A percentile compares a stretch with the other conserved stretches of the same genome.
Evolutionary conservation across 2,113 vertebrate genomes (phyloP).

Genomic region (Carassius gibelio): DNA sequence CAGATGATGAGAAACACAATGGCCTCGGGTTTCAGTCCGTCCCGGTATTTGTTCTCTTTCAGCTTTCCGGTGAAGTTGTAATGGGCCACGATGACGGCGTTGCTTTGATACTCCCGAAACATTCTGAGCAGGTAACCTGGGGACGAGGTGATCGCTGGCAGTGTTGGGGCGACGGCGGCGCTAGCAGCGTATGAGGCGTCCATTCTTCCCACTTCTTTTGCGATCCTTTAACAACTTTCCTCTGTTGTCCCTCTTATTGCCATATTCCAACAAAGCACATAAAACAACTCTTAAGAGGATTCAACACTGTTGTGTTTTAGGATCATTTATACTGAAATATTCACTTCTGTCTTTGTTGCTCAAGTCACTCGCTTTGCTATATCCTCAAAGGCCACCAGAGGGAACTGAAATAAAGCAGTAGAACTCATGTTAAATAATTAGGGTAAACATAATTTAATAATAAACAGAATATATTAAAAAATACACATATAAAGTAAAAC

Average conservation of each 20-base stretch:
- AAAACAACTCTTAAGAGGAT: background rate
- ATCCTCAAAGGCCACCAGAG: constrained; percentile 50
- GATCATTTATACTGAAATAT: too few relatives aligned
- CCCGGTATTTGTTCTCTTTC: constrained; percentile 75
- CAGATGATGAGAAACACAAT: constrained; percentile 83
- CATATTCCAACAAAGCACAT: background rate
- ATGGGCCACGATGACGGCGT: constrained; percentile 76
- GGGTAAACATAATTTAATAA: background rate
- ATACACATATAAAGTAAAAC: too few relatives aligned
- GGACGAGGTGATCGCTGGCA: constrained; percentile 28
- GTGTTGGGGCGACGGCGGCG: constrained; percentile 52
- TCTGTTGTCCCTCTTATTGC: constrained; percentile 17
- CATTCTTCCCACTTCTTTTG: background rate
- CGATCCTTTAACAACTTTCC: constrained; percentile 33
- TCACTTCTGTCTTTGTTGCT: background rate
- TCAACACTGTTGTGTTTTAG: background rate
- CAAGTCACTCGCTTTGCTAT: constrained; percentile 37
- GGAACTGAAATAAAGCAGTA: constrained; percentile 36
- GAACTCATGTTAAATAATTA: constrained; percentile 8
- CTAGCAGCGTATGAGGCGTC: constrained; percentile 59
- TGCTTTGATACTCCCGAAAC: constrained; percentile 76
- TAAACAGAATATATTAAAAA: too few relatives aligned
- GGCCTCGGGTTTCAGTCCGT: constrained; percentile 77
- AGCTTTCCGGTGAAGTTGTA: constrained; percentile 91
- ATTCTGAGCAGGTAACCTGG: constrained; percentile 63